Base-by-base conservation (phyloP, 1,140 invertebrate genomes). In the Pseudomyrmex dendroicus region DNA sequence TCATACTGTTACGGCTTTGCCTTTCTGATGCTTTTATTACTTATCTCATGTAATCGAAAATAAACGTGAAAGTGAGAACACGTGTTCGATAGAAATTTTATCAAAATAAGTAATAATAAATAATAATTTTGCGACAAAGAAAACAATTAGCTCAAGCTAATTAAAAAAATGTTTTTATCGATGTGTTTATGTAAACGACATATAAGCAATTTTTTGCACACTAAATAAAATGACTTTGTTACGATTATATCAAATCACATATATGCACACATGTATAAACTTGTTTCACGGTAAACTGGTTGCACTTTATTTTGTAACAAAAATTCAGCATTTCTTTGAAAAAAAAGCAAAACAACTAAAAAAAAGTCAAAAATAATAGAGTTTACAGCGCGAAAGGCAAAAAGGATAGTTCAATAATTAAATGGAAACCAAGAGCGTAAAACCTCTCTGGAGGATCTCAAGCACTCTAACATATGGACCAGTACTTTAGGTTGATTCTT, bases 351-450 rank as follows among this genome's bases (percentile, higher is more conserved):
- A 22, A 22, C 1, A 17, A 66, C 54, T 20, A 54, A 10, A 46
- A 20, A 10, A 56, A 35, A 35, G 2, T 25, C 25, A 1, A 52
- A 48, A 50, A 50, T 1, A 67, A 20, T 35, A 35, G 12, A 57
- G 35, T 78, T 25, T 25, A 10, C 44, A 48, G 44, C 2, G 13
- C 50, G 62, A 78, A 70, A 56, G 22, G 15, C 64, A 48, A 57
- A 70, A 78, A 70, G 44, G 10, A 12, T 22, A 5, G n/a, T 57
- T 78, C 66, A 70, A 70, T 78, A 78, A 78, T 78, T 78, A 70
- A 78, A 78, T 78, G 64, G 76, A 78, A 78, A 46, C 64, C 76
- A 70, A 70, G 64, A 78, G 64, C 54, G 76, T 78, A 78, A 68
- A 78, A 78, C 35, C 35, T 68, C 52, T 68, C 35, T 48, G 20